Evolutionary conservation across 2,113 vertebrate genomes (phyloP), one percentile per base, ranked within the genome.

Genomic region (Boulengerochromis microlepis): DNA sequence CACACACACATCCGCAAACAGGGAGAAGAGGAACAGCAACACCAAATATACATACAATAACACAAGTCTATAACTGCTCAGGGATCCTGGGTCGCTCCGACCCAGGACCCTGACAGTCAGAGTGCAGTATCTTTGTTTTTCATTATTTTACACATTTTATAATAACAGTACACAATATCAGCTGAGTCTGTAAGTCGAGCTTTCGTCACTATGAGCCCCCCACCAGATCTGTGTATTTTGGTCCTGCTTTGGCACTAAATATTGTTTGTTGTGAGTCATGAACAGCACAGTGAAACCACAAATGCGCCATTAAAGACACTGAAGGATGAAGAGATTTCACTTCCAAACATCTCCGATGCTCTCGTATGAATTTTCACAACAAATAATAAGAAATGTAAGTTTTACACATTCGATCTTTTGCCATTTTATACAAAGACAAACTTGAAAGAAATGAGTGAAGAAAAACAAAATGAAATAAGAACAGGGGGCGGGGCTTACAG

Each of bases 371-470:
- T 31, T 59, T 29, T 29, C 56, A 59, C 26, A 59, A 31, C 56
- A 59, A 59, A 16, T 16, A 29, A 29, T 9, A 1, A 29, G 56
- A 59, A 59, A 59, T 16, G 2, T 10, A 0, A 16, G 26, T 59
- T 59, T 59, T 59, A 31, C 13, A 6, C 26, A 59, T 29, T 59
- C 1, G 3, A 59, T 59, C 5, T 0, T 29, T 59, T 29, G 24
- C 15, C 3, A 0, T 57, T 57, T 57, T 29, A 59, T 5, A 29
- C 56, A 59, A 59, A 59, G 4, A 59, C 56, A 29, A 59, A 59
- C 56, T 29, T 56, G 22, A 0, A 8, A 24, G 53, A 56, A 56
- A 56, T 24, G 56, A 29, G 56, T 59, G 56, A 59, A 59, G 56
- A 31, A 59, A 61, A 61, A 18, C 16, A 61, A 31, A 61, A 3